Evolutionary conservation across 2,797 vertebrate species (phyloP), one percentile per base, ranked within the genome.

Genomic region (Crenuchus spilurus): DNA sequence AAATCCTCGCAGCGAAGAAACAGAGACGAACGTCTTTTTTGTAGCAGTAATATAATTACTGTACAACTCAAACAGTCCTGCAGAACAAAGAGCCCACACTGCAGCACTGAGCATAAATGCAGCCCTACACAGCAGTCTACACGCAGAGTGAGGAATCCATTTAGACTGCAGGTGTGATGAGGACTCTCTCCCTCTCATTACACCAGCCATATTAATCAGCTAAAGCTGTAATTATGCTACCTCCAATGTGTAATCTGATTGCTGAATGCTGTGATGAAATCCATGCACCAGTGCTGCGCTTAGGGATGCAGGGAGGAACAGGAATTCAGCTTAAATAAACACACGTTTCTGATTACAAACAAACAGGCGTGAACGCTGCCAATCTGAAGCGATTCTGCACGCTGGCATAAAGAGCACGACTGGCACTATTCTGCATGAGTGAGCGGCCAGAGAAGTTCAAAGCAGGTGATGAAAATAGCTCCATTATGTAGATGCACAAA

Each of bases 201-300:
- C 84, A 88, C 84, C 80, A 61, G 84, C 62, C 78, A 75, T 85
- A 89, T 91, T 91, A 90, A 92, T 91, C 87, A 87, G 82, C 76
- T 72, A 81, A 84, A 82, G 82, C 81, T 89, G 88, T 91, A 92
- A 91, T 91, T 91, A 91, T 77, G 85, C 79, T 86, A 89, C 87
- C 87, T 88, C 77, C 54, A 80, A 80, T 79, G 85, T 88, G 85
- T 90, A 89, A 92, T 92, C 87, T 86, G 88, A 90, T 85, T 80
- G 84, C 69, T 5, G 85, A 83, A 85, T 78, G 52, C 57, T 66
- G 62, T 68, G 70, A 82, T 72, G 39, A 72, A 75, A 71, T 80
- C 71, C 73, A 58, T 61, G 33, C 4, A 5, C 49, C 24, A 24
- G 28, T 3, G 33, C 41, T 28, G 24, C 37, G 52, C 24, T 70